Base-by-base conservation (phyloP, 2,113 vertebrate genomes). In the Chauna torquata region DNA sequence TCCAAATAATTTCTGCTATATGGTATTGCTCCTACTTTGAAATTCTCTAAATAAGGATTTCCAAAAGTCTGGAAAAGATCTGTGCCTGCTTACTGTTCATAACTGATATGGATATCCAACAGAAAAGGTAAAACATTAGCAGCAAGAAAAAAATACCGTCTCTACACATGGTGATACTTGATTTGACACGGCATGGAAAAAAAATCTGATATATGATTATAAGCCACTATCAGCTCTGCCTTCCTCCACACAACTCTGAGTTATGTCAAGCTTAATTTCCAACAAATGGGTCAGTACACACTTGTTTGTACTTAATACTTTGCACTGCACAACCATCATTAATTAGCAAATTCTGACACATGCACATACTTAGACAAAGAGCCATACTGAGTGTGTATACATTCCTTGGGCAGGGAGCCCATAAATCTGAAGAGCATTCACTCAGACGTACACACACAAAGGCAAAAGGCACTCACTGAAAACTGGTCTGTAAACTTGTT, bases 271-370 rank as follows among this genome's bases (percentile, higher is more conserved):
- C 22, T 24, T 81, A 59, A 92, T 84, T 91, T 79, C 52, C 65
- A 93, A 71, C 32, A 95, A 94, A 84, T 65, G 40, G 81, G 81
- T 92, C 81, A 94, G 34, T 22, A 52, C 38, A 22, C 14, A 50
- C 38, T 69, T 71, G 55, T 75, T 77, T 65, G 70, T 85, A 89
- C 50, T 97, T 94, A 91, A 92, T 85, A 54, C 5, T 85, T 91
- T 18, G 34, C 72, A 57, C 57, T 38, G 49, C 57, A 71, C 40
- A 65, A 30, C 24, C 38, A 74, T 59, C 47, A 70, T 42, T 72
- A 94, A 91, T 89, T 87, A 91, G 38, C 54, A 80, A 82, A 77
- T 36, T 40, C 65, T 54, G 69, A 38, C 81, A 92, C 2, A 4
- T 70, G 74, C 50, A 80, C 58, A 80, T 91, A 80, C 36, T 72